phyloP scores from a whole-genome alignment of 2,888 invertebrate species.

The Tipula unca region DNA sequence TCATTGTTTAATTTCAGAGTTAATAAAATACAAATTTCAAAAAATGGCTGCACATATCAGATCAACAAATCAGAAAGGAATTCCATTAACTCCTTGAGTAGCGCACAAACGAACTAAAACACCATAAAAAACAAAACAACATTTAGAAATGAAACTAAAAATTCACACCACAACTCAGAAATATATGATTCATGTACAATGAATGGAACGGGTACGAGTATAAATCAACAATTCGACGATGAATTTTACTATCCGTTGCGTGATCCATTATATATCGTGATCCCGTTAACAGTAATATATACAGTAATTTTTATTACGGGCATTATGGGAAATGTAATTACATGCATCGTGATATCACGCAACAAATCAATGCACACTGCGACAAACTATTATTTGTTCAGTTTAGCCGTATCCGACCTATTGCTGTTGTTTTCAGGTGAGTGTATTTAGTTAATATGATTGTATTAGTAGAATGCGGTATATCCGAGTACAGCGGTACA shows the following conservation, averaged over 20 bases:
- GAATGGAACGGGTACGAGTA: not conserved
- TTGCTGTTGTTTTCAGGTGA: conserved; percentile 61
- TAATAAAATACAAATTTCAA: too few species aligned
- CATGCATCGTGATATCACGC: conserved; percentile 72
- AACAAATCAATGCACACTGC: conserved; percentile 79
- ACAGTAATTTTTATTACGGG: conserved; percentile 67
- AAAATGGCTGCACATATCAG: too few species aligned
- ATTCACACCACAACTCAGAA: not conserved
- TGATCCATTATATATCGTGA: conserved; percentile 53
- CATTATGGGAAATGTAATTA: conserved; percentile 70
- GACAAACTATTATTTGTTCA: conserved; percentile 75
- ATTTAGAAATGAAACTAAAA: not conserved
- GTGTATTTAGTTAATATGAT: too few species aligned
- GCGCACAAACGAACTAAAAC: too few species aligned
- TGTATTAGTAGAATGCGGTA: too few species aligned
- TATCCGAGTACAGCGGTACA: too few species aligned
- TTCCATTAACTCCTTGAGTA: too few species aligned
- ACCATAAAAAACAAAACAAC: not conserved
- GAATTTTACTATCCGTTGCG: conserved; percentile 35
- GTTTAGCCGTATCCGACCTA: conserved; percentile 75
- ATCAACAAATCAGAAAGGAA: too few species aligned
- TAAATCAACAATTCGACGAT: not conserved
- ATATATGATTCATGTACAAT: not conserved
- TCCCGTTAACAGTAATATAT: conserved; percentile 68
- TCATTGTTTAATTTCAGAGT: too few species aligned